phyloP scores from a whole-genome alignment of 2,888 invertebrate genomes.

The Fragum fragum region DNA sequence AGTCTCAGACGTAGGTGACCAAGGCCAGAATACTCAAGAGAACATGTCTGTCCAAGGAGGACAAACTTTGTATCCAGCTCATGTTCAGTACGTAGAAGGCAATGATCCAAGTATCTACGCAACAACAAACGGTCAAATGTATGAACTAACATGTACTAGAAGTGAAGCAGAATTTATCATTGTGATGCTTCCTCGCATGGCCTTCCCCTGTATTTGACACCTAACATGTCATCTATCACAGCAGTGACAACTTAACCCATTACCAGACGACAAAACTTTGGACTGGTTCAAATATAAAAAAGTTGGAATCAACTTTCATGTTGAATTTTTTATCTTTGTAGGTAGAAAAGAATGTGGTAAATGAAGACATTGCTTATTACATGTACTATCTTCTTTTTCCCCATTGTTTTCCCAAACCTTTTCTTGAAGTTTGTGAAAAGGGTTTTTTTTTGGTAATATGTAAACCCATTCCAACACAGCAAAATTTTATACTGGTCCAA shows the following conservation, averaged over 20 bases:
- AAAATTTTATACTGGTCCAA: too few species aligned
- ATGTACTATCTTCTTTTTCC: too few species aligned
- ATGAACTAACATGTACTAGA: constrained; percentile 85
- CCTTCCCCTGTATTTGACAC: constrained; percentile 34
- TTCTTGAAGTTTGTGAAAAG: too few species aligned
- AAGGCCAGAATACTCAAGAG: constrained; percentile 84
- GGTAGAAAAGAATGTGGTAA: too few species aligned
- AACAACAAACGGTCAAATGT: constrained; percentile 90
- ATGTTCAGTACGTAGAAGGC: constrained; percentile 90
- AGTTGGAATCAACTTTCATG: too few species aligned
- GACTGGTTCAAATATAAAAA: too few species aligned
- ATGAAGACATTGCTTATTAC: too few species aligned
- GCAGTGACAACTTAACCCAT: constrained; percentile 17
- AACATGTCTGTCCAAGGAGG: constrained; percentile 87
- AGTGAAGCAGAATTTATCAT: constrained; percentile 72
- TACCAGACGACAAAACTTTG: too few species aligned
- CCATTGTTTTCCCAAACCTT: too few species aligned
- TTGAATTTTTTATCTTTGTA: too few species aligned
- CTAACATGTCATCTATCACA: constrained; percentile 17
- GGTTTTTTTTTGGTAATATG: too few species aligned
- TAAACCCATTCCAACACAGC: too few species aligned
- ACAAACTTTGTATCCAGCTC: constrained; percentile 89
- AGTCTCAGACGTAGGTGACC: constrained; percentile 73
- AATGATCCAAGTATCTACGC: constrained; percentile 89
- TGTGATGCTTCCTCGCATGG: constrained; percentile 65